These are phyloP conservation scores for Megaceryle alcyon DNA, from an alignment of 2,797 vertebrate species.

Conservation along the genomic window DNA sequence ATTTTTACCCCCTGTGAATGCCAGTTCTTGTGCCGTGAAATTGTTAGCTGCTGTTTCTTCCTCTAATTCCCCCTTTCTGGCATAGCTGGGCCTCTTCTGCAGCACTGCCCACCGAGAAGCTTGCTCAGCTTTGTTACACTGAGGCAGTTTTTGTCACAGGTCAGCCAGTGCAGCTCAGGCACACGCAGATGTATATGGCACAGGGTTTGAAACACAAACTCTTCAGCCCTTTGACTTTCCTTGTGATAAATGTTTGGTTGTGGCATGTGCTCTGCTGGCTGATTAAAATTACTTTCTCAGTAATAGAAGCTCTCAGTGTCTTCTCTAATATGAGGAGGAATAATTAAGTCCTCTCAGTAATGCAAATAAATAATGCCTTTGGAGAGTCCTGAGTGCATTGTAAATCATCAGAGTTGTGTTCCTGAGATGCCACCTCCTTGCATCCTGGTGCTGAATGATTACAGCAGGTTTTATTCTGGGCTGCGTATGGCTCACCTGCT, in stretches of 20 bases:
- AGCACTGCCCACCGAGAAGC: rapidly evolving
- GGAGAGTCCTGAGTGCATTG: constrained; percentile 17
- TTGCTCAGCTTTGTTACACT: not conserved
- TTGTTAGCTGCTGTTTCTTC: not conserved
- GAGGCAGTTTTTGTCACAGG: not conserved
- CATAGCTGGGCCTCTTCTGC: not conserved
- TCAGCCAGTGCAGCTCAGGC: not conserved
- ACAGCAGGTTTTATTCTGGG: not conserved
- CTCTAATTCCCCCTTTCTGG: not conserved
- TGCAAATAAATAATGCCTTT: constrained; percentile 35
- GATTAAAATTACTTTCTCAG: not conserved
- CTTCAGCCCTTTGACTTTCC: not conserved
- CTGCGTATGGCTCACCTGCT: not conserved
- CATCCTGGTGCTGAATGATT: not conserved
- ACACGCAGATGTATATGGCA: rapidly evolving
- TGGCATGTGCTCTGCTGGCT: not conserved
- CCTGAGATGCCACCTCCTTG: not conserved
- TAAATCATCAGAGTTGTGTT: not conserved
- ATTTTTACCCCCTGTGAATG: not conserved
- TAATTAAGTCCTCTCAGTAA: constrained; percentile 47
- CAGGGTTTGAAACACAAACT: not conserved
- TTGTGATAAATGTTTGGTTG: not conserved
- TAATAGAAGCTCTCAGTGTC: not conserved
- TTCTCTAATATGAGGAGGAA: constrained; percentile 25
- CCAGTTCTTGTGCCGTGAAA: not conserved